Conservation (phyloP, 2,797 vertebrate genomes). For the Pelodytes ibericus region DNA sequence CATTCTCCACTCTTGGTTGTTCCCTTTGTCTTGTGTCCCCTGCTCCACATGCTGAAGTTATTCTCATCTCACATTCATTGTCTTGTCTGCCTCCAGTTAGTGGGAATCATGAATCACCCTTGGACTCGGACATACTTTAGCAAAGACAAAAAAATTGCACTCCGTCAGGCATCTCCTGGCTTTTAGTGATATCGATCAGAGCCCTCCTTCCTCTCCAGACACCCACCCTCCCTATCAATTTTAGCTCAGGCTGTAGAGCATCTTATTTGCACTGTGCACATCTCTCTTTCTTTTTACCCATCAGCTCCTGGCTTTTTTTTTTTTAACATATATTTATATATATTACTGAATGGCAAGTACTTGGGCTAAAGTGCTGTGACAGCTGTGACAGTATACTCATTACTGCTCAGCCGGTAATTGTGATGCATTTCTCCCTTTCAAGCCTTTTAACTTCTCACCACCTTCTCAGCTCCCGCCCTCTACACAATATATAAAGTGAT, state of each 20-base stretch:
- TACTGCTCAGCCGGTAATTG: slow-evolving; percentile 75
- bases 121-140: slow-evolving; percentile 70
- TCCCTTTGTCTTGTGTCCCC: background rate
- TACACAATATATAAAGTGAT: slow-evolving; percentile 76
- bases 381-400: slow-evolving; percentile 77
- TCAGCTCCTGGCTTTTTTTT: slow-evolving; percentile 73
- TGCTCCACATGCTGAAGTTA: slow-evolving; percentile 9
- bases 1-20: too few relatives aligned
- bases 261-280: background rate
- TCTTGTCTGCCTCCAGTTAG: slow-evolving; percentile 76
- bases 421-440: slow-evolving; percentile 74
- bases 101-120: slow-evolving; percentile 73
- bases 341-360: slow-evolving; percentile 67
- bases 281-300: slow-evolving; percentile 66
- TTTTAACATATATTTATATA: slow-evolving; percentile 72
- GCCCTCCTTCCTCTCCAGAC: slow-evolving; percentile 55
- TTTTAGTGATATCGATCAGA: slow-evolving; percentile 78
- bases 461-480: slow-evolving; percentile 56
- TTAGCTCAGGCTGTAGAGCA: slow-evolving; percentile 73
- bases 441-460: slow-evolving; percentile 58
- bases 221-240: slow-evolving; percentile 70
- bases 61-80: slow-evolving; percentile 74
- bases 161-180: slow-evolving; percentile 74
- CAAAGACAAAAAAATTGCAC: slow-evolving; percentile 79
- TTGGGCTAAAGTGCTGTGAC: slow-evolving; percentile 73